A percentile compares a stretch with the other conserved stretches of the same genome.
These are phyloP conservation scores for Cliona cf. orientalis DNA, from an alignment of 37 sponge, comb jelly and placozoan genomes.

Conservation along the genomic window DNA sequence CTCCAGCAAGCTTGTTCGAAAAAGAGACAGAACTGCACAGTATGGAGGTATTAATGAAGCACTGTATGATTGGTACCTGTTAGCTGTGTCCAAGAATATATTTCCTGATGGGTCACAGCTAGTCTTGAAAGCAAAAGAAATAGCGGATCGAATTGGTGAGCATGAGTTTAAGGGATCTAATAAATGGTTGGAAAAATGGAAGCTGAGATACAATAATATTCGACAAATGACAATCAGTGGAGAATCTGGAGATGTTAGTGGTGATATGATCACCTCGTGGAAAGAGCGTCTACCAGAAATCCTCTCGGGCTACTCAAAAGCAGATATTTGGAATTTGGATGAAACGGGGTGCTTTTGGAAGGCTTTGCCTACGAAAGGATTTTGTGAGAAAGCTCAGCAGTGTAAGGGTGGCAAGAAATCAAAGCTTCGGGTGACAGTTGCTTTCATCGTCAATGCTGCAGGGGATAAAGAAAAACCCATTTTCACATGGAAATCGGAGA, in stretches of 20 bases:
- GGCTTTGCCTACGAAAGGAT: constrained; percentile 68
- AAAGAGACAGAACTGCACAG: constrained; percentile 9
- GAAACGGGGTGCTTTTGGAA: constrained; percentile 51
- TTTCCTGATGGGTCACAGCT: constrained; percentile 44
- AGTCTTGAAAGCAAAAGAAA: constrained; percentile 53
- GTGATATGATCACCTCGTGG: constrained; percentile 40
- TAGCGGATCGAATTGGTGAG: constrained; percentile 33
- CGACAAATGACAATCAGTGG: constrained; percentile 24
- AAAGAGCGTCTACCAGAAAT: constrained; percentile 30
- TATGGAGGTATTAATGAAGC: constrained; percentile 43
- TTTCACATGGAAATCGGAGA: constrained; percentile 31
- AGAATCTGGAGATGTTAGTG: constrained; percentile 39
- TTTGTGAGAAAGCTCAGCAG: constrained; percentile 41
- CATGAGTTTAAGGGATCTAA: constrained; percentile 56
- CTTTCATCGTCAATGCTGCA: constrained; percentile 61
- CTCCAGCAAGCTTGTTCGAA: not conserved
- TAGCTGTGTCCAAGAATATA: constrained; percentile 30
- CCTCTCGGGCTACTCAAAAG: constrained; percentile 1
- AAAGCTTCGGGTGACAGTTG: constrained; percentile 51
- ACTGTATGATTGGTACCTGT: constrained; percentile 36
- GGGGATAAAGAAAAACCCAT: constrained; percentile 39
- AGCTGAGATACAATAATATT: constrained; percentile 27
- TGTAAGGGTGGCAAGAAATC: constrained; percentile 63
- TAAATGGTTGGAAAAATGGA: constrained; percentile 58
- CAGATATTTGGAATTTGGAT: constrained; percentile 49